Evolutionary conservation across 2,797 vertebrate genomes (phyloP).

Genomic region (Microhierax caerulescens): DNA sequence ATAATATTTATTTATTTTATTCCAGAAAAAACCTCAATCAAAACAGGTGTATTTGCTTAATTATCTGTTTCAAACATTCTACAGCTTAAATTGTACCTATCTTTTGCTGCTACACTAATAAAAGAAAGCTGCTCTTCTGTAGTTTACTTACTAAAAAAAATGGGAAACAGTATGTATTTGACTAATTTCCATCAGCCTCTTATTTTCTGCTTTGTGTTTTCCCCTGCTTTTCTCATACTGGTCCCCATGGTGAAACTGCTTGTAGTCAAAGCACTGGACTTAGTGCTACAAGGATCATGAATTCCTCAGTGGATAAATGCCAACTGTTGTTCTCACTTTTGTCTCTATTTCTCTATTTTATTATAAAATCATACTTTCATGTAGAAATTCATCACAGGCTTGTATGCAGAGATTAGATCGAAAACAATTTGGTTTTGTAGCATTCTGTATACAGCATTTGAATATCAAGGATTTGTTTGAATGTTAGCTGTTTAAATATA

Average conservation of each 20-base stretch:
- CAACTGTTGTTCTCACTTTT: neutral
- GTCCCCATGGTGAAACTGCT: neutral
- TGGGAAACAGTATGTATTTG: neutral
- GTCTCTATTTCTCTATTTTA: neutral
- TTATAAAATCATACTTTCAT: neutral
- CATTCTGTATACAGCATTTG: neutral
- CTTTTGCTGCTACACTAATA: neutral
- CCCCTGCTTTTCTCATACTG: neutral
- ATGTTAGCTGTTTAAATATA: neutral
- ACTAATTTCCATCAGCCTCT: neutral
- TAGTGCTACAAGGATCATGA: constrained; percentile 7
- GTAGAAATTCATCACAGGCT: neutral
- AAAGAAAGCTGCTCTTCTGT: neutral
- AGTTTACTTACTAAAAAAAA: neutral
- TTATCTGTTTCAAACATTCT: neutral
- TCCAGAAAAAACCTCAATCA: neutral
- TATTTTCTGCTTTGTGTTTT: neutral
- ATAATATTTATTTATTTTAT: neutral
- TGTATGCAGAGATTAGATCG: neutral
- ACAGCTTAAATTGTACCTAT: neutral
- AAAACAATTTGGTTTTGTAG: neutral
- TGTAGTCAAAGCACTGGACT: constrained; percentile 12
- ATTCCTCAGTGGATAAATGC: neutral
- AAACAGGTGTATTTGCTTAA: neutral
- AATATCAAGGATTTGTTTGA: constrained; percentile 43